Evolutionary conservation across 2,888 invertebrate species (phyloP), one percentile per base, ranked within the genome.

Genomic region (Cryptocephalus moraei): DNA sequence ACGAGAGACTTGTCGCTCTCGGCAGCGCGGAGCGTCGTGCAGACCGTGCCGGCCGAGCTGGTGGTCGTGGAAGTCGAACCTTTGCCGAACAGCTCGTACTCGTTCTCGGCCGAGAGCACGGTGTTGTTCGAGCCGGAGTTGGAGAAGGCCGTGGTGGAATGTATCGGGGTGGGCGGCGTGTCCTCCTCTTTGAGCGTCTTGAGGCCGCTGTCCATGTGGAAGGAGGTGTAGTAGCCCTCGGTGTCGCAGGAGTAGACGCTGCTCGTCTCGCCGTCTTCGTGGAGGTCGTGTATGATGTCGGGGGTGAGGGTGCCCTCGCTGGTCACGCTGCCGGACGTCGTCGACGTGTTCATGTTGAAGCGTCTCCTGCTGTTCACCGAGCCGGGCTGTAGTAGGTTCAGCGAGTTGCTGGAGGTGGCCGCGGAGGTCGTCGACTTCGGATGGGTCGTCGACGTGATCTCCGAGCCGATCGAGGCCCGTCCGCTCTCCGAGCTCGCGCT

Each of bases 141-240:
- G 9, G 81, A 82, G 54, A 86, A 75, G 41, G 84, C 80, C 41
- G 78, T 80, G 41, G 82, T 82, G 9, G 80, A 80, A 65, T 85
- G 85, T 63, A 87, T 66, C 1, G 88, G 86, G 22, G 83, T 84
- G 52, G 81, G 78, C 0, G 84, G 84, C 52, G 82, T 77, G 58
- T 84, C 84, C 59, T 79, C 79, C 69, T 91, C 90, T 63, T 87
- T 84, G 10, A 90, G 72, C 0, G 90, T 88, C 64, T 88, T 88
- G 52, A 96, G 70, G 0, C 95, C 95, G 47, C 92, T 92, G 70
- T 96, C 95, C 78, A 91, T 85, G 70, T 96, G 94, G 75, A 96
- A 96, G 13, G 94, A 94, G 1, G 96, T 96, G 68, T 93, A 96
- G 69, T 95, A 96, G 8, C 96, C 96, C 72, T 96, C 96, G 1